Percentiles rank a stretch among this genome's conserved stretches.
phyloP scores from a whole-genome alignment of 2,888 invertebrate species.

The Capitulum mitella region DNA sequence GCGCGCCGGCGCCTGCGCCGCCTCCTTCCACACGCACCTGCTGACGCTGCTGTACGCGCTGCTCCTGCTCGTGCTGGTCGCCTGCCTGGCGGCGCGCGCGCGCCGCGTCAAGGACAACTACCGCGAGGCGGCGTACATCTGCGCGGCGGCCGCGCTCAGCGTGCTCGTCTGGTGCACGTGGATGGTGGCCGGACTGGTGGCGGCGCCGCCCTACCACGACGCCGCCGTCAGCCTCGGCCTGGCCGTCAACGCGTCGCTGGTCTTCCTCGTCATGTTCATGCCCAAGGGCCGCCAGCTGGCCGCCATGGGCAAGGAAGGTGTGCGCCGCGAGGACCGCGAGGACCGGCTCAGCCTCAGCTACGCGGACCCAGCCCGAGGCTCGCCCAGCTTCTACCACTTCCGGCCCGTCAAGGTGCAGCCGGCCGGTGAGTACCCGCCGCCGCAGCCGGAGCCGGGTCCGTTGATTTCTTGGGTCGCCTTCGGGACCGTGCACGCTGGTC shows the following conservation, averaged over 20 bases:
- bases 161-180: slow-evolving; percentile 80
- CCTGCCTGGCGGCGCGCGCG: slow-evolving; percentile 54
- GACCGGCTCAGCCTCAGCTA: slow-evolving; percentile 63
- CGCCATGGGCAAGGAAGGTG: slow-evolving; percentile 80
- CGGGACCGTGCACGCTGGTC: no score
- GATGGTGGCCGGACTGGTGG: slow-evolving; percentile 63
- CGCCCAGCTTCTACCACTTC: slow-evolving; percentile 23
- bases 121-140: slow-evolving; percentile 85
- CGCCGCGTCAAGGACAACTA: slow-evolving; percentile 83
- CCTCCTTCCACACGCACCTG: slow-evolving; percentile 50
- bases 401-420: slow-evolving; percentile 22
- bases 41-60: slow-evolving; percentile 73
- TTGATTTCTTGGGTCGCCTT: no score
- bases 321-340: slow-evolving; percentile 50
- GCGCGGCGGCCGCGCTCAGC: slow-evolving; percentile 74
- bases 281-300: slow-evolving; percentile 80
- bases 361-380: background rate
- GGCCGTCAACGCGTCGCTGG: slow-evolving; percentile 71
- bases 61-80: slow-evolving; percentile 36
- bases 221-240: slow-evolving; percentile 74
- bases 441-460: no score
- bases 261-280: slow-evolving; percentile 89
- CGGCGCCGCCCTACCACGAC: slow-evolving; percentile 39
- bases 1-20: slow-evolving; percentile 57
- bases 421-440: slow-evolving; percentile 16